These are phyloP conservation scores for Encarsia formosa DNA, from an alignment of 2,888 invertebrate genomes.

Conservation along the genomic window DNA sequence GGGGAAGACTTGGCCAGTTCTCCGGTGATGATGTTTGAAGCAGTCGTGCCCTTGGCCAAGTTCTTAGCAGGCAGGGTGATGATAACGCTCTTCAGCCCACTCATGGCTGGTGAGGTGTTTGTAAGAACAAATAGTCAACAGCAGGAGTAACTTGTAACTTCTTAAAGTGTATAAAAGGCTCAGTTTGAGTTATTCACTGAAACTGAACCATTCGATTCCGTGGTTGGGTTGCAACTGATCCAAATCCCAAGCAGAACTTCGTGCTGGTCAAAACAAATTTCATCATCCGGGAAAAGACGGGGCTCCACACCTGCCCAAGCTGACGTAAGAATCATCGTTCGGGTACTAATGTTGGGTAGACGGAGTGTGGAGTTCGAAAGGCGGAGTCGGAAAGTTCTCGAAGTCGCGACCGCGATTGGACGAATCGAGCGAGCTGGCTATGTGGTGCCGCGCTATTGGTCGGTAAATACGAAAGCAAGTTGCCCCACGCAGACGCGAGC, in stretches of 20 bases:
- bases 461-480: no score
- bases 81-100: constrained; percentile 43
- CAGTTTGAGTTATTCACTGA: no score
- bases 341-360: background rate
- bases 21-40: constrained; percentile 19
- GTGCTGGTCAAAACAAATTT: constrained; percentile 14
- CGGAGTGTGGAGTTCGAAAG: background rate
- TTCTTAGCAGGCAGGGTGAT: constrained; percentile 45
- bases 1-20: constrained; percentile 26
- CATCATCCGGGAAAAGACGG: constrained; percentile 7
- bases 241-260: no score
- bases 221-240: no score
- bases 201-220: no score
- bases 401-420: constrained; percentile 4
- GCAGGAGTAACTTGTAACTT: no score
- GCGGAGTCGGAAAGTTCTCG: constrained; percentile 8
- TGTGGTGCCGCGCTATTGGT: constrained; percentile 20
- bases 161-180: no score
- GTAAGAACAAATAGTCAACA: no score
- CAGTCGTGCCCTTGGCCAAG: constrained; percentile 31
- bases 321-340: constrained; percentile 10
- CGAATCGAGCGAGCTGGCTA: background rate
- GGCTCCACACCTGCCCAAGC: no score
- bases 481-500: no score
- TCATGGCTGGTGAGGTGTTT: constrained; percentile 40